A percentile compares a stretch with the other conserved stretches of the same genome.
These are phyloP conservation scores for Leucoptera coffeella DNA, from an alignment of 2,888 invertebrate genomes.

Conservation along the genomic window DNA sequence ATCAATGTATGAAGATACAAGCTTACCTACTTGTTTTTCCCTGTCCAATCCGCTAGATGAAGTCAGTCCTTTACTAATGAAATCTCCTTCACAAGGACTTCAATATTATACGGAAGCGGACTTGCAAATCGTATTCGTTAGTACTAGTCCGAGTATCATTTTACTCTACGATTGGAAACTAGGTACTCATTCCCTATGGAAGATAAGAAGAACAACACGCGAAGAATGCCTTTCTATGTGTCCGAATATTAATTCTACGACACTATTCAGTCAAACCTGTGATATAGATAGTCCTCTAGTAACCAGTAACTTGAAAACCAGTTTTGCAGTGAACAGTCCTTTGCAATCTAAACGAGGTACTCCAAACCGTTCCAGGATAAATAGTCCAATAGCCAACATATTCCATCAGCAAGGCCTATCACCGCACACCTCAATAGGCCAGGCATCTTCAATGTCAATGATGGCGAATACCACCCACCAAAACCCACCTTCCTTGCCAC, in stretches of 20 bases:
- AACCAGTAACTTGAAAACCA: slow-evolving; percentile 25
- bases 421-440: slow-evolving; percentile 37
- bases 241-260: slow-evolving; percentile 39
- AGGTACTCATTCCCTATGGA: slow-evolving; percentile 77
- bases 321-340: slow-evolving; percentile 31
- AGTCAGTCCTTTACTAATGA: slow-evolving; percentile 75
- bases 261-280: slow-evolving; percentile 33
- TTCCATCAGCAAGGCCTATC: slow-evolving; percentile 42
- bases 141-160: slow-evolving; percentile 72
- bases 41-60: slow-evolving; percentile 88
- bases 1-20: slow-evolving; percentile 34
- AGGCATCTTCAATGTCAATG: slow-evolving; percentile 37
- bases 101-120: slow-evolving; percentile 60
- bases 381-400: slow-evolving; percentile 39
- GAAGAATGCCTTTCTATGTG: slow-evolving; percentile 65
- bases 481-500: slow-evolving; percentile 56
- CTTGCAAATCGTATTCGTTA: slow-evolving; percentile 68
- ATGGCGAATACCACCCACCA: slow-evolving; percentile 38
- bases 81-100: slow-evolving; percentile 52
- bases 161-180: slow-evolving; percentile 72
- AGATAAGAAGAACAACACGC: slow-evolving; percentile 64
- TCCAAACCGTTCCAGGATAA: slow-evolving; percentile 24
- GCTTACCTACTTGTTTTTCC: slow-evolving; percentile 76
- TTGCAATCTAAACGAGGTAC: slow-evolving; percentile 24
- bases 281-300: slow-evolving; percentile 33